phyloP scores from a whole-genome alignment of 2,888 invertebrate genomes.

The Dinocampus coccinellae region DNA sequence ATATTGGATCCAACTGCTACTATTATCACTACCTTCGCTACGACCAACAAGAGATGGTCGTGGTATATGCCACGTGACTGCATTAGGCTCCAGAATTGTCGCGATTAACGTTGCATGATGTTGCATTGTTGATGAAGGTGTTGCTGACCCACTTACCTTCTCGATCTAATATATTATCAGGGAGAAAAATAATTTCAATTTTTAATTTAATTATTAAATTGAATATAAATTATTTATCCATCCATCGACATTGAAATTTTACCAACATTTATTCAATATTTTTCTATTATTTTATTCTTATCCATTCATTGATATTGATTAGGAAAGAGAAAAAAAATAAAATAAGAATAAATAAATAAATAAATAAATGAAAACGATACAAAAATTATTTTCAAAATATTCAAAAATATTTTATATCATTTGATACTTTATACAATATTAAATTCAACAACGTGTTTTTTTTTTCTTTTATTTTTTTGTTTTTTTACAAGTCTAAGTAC shows the following conservation, averaged over 20 bases:
- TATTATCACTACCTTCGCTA: constrained; percentile 62
- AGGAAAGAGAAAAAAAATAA: too few species aligned
- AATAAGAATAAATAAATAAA: too few species aligned
- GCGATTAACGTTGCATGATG: constrained; percentile 41
- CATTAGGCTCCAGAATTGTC: constrained; percentile 40
- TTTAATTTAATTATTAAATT: constrained; percentile 42
- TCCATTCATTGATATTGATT: not conserved
- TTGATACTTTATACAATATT: too few species aligned
- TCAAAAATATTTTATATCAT: too few species aligned
- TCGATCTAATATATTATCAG: constrained; percentile 54
- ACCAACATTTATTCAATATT: not conserved
- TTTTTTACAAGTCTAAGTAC: too few species aligned
- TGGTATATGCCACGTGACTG: constrained; percentile 83
- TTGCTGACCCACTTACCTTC: constrained; percentile 50
- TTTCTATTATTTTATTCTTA: not conserved
- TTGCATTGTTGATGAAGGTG: constrained; percentile 49
- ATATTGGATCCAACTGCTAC: constrained; percentile 59
- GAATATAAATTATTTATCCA: not conserved
- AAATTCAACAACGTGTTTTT: too few species aligned
- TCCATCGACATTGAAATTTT: not conserved
- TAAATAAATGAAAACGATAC: too few species aligned
- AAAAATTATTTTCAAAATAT: too few species aligned
- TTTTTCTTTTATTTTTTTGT: too few species aligned
- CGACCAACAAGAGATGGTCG: constrained; percentile 79
- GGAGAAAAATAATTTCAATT: constrained; percentile 28